These are phyloP conservation scores for Myiothlypis coronata DNA, from an alignment of 2,797 vertebrate genomes.

Conservation along the genomic window DNA sequence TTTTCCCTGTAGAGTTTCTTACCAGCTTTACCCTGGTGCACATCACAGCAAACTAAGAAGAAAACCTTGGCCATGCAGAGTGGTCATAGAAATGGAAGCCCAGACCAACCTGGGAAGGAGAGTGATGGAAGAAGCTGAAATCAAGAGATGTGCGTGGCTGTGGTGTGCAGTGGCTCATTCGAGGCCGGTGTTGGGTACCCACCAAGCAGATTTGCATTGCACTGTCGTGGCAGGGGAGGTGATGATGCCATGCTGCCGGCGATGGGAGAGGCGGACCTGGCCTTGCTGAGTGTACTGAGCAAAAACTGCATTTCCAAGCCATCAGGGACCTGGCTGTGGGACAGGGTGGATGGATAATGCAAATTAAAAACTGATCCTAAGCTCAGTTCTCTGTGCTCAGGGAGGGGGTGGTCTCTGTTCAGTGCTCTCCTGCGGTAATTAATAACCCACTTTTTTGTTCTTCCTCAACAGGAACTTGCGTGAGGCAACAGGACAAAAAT, in stretches of 20 bases:
- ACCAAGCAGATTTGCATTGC: not conserved
- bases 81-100: not conserved
- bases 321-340: rapidly evolving
- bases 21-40: not conserved
- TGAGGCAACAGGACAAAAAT: constrained; percentile 76
- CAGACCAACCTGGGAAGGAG: not conserved
- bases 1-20: not conserved
- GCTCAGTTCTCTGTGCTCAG: rapidly evolving
- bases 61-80: not conserved
- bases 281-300: rapidly evolving
- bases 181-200: rapidly evolving
- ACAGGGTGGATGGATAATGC: not conserved
- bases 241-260: rapidly evolving
- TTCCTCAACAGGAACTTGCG: constrained; percentile 51
- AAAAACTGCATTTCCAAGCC: not conserved
- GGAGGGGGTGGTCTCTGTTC: not conserved
- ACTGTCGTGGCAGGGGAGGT: rapidly evolving
- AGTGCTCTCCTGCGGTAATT: not conserved
- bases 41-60: not conserved
- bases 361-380: not conserved
- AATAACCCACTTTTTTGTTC: not conserved
- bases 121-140: not conserved
- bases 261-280: not conserved
- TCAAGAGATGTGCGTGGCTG: not conserved
- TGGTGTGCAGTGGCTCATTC: rapidly evolving